A percentile compares a stretch with the other conserved stretches of the same genome.
Evolutionary conservation across 2,797 vertebrate genomes (phyloP).

Genomic region (Pogoniulus pusillus): DNA sequence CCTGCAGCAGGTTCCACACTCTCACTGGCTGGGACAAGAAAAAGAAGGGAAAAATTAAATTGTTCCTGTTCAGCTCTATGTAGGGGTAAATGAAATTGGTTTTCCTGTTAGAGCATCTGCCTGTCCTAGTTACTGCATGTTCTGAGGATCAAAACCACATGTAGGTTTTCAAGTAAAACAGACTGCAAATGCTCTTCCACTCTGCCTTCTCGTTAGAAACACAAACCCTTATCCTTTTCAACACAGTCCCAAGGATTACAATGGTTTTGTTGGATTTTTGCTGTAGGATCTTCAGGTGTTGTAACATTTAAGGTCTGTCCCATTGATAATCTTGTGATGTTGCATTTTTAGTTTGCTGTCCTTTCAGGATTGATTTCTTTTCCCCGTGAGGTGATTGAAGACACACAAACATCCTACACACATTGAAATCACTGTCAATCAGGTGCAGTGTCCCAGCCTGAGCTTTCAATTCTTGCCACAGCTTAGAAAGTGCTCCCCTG

Average conservation of each 20-base stretch:
- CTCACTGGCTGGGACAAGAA: neutral
- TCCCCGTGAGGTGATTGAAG: conserved; percentile 63
- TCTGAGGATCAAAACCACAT: conserved; percentile 8
- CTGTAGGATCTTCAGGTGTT: conserved; percentile 42
- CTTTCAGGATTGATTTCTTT: conserved; percentile 72
- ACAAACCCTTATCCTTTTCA: conserved; percentile 20
- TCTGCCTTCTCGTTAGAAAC: neutral
- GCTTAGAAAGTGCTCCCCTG: conserved; percentile 68
- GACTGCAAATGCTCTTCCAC: conserved; percentile 19
- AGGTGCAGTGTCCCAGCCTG: conserved; percentile 70
- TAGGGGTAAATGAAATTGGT: neutral
- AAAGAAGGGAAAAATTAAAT: neutral
- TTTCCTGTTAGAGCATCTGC: neutral
- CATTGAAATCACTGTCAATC: conserved; percentile 74
- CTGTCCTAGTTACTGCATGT: neutral
- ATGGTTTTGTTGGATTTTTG: conserved; percentile 27
- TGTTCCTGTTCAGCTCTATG: neutral
- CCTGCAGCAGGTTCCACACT: neutral
- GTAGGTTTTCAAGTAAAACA: conserved; percentile 12
- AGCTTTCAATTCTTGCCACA: conserved; percentile 72
- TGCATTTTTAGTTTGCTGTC: conserved; percentile 82
- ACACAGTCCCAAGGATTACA: conserved; percentile 24
- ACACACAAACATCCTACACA: conserved; percentile 67
- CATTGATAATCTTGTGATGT: conserved; percentile 64
- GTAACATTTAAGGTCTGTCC: conserved; percentile 32